These are phyloP conservation scores for Hippocampus abdominalis DNA, from an alignment of 2,113 vertebrate genomes.

Conservation along the genomic window DNA sequence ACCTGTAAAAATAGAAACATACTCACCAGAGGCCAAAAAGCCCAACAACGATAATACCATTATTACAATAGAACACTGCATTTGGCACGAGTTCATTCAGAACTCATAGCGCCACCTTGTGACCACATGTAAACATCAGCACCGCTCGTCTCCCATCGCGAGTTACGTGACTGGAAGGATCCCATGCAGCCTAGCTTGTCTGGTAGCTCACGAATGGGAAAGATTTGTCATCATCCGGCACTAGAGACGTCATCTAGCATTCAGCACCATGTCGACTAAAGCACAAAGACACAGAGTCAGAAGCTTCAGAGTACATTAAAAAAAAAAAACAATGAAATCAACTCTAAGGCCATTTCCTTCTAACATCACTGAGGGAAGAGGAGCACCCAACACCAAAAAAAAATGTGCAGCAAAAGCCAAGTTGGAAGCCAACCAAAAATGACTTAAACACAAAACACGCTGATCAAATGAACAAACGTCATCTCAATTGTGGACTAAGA, in stretches of 20 bases:
- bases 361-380: constrained; percentile 13
- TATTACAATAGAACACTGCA: constrained; percentile 15
- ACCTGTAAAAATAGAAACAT: constrained; percentile 12
- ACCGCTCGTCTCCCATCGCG: neutral
- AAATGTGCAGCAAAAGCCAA: constrained; percentile 16
- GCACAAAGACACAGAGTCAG: constrained; percentile 5
- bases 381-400: constrained; percentile 17
- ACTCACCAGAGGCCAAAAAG: constrained; percentile 4
- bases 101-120: constrained; percentile 7
- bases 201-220: neutral
- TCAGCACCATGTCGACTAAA: constrained; percentile 1
- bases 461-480: neutral
- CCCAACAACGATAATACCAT: neutral
- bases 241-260: constrained; percentile 1
- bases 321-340: neutral
- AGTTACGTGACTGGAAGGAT: neutral
- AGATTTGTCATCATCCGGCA: neutral
- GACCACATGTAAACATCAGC: constrained; percentile 6
- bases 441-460: neutral
- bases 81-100: constrained; percentile 10
- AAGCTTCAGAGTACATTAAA: neutral
- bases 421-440: neutral
- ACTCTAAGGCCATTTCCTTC: constrained; percentile 33
- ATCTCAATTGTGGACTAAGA: neutral
- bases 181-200: neutral